Conservation (phyloP, 1,140 invertebrate genomes). For the Pseudomyrmex flavicornis region DNA sequence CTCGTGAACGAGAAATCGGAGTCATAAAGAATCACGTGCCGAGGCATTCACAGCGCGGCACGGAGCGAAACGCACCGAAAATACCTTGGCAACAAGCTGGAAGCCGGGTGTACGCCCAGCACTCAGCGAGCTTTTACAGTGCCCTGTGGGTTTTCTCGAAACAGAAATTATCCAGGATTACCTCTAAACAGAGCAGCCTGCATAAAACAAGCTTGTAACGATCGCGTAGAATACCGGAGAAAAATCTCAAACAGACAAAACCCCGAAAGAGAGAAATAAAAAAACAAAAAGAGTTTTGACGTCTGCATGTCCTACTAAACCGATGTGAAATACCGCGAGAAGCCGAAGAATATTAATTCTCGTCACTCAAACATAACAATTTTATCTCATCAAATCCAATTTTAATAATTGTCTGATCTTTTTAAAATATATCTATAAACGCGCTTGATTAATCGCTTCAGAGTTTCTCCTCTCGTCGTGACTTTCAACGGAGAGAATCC, state of each 20-base stretch:
- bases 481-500: not conserved
- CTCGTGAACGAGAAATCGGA: slow-evolving; percentile 38
- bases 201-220: slow-evolving; percentile 39
- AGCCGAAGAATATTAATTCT: too few species aligned
- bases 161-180: slow-evolving; percentile 61
- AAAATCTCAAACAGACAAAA: not conserved
- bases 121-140: slow-evolving; percentile 60
- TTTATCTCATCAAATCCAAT: not conserved
- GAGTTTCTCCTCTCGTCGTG: not conserved
- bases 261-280: not conserved
- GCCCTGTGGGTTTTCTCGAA: slow-evolving; percentile 43
- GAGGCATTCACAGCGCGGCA: slow-evolving; percentile 15
- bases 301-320: not conserved
- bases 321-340: not conserved
- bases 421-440: slow-evolving; percentile 43
- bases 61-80: slow-evolving; percentile 15
- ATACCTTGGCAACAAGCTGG: not conserved
- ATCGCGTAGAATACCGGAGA: not conserved
- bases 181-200: slow-evolving; percentile 17
- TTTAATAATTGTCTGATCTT: not conserved
- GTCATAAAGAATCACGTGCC: slow-evolving; percentile 33
- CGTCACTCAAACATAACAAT: not conserved
- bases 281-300: not conserved
- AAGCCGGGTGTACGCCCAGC: slow-evolving; percentile 51
- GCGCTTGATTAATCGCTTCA: slow-evolving; percentile 12